Evolutionary conservation across 2,113 vertebrate genomes (phyloP).

Genomic region (Neolamprologus longior): DNA sequence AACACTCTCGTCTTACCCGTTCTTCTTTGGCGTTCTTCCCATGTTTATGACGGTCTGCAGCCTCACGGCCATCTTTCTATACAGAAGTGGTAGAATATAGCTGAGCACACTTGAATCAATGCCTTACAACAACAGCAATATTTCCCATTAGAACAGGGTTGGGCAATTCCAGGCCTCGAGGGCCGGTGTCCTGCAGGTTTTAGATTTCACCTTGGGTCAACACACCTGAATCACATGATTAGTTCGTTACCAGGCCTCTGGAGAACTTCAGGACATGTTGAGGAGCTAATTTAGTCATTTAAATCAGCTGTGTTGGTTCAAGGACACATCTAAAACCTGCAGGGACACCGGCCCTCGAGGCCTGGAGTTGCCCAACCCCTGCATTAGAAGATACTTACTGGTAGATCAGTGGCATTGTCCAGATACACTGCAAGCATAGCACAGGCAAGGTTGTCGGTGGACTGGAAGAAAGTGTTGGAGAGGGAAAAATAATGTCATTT

Average conservation of each 20-base stretch:
- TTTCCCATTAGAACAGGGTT: fast-evolving
- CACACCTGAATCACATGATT: neutral
- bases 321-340: neutral
- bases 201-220: neutral
- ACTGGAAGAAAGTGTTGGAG: constrained; percentile 54
- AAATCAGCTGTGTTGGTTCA: neutral
- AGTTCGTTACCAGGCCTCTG: neutral
- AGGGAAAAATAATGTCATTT: neutral
- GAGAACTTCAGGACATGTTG: neutral
- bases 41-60: constrained; percentile 78
- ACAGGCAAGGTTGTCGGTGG: constrained; percentile 70
- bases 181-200: fast-evolving
- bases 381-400: constrained; percentile 74
- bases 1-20: constrained; percentile 67
- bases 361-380: fast-evolving
- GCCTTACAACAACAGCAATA: neutral
- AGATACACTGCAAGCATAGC: constrained; percentile 90
- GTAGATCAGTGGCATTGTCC: constrained; percentile 84
- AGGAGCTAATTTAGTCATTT: fast-evolving
- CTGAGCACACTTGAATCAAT: neutral
- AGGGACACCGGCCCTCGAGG: fast-evolving
- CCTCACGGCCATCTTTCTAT: constrained; percentile 85
- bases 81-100: neutral
- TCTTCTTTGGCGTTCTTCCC: constrained; percentile 71
- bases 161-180: neutral